Conservation (phyloP, 2,888 invertebrate genomes). For the Hoplodrina blanda region DNA sequence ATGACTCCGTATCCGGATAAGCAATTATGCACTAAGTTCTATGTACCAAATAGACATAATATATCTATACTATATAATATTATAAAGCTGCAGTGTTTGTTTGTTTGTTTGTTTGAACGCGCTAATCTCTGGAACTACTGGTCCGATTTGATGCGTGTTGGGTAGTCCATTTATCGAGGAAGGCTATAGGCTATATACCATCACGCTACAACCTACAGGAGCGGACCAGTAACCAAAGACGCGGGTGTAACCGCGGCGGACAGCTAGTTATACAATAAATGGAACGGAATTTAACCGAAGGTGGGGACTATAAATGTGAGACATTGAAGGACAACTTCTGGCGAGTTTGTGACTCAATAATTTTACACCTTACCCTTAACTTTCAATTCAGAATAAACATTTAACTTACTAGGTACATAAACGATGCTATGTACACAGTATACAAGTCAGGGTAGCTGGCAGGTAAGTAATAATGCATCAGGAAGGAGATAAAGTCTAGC, state of each 20-base stretch:
- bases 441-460: slow-evolving; percentile 38
- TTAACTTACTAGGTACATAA: slow-evolving; percentile 35
- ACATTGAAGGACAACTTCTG: neutral
- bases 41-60: neutral
- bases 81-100: too few species aligned
- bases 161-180: too few species aligned
- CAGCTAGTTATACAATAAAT: too few species aligned
- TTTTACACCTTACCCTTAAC: slow-evolving; percentile 12
- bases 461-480: slow-evolving; percentile 56
- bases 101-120: too few species aligned
- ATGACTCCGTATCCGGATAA: too few species aligned
- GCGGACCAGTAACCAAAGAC: too few species aligned
- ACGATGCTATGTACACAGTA: slow-evolving; percentile 29
- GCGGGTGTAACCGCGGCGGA: too few species aligned
- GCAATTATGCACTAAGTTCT: neutral
- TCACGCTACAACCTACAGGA: too few species aligned
- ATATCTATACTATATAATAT: too few species aligned
- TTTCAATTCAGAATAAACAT: slow-evolving; percentile 32
- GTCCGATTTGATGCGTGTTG: too few species aligned
- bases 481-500: slow-evolving; percentile 56
- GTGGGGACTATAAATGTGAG: neutral
- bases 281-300: neutral
- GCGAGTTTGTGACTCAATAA: slow-evolving; percentile 13
- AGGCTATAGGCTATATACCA: too few species aligned
- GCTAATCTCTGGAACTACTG: too few species aligned